A percentile compares a stretch with the other conserved stretches of the same genome.
Evolutionary conservation across 2,797 vertebrate species (phyloP).

Genomic region (Poecilia picta): DNA sequence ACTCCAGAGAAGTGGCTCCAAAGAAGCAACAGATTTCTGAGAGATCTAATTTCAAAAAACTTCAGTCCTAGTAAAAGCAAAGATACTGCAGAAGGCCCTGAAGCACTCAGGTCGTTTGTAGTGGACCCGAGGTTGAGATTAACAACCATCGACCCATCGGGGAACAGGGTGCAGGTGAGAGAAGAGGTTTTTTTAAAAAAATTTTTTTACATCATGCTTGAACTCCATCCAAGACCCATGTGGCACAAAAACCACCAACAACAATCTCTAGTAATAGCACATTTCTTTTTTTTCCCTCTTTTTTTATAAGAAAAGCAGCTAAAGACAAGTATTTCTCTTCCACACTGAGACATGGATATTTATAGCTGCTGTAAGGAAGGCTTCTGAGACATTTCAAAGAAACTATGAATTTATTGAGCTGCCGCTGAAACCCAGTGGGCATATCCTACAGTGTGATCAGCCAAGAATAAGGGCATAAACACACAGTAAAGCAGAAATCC

Average conservation of each 20-base stretch:
- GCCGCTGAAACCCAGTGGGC: background rate
- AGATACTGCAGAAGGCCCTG: background rate
- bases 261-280: background rate
- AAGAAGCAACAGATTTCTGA: background rate
- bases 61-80: background rate
- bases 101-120: background rate
- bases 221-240: background rate
- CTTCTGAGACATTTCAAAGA: background rate
- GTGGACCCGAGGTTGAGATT: background rate
- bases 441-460: background rate
- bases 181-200: background rate
- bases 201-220: background rate
- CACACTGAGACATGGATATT: background rate
- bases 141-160: background rate
- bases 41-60: background rate
- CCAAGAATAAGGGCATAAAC: background rate
- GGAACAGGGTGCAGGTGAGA: background rate
- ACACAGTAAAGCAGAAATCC: background rate
- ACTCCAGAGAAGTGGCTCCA: too few relatives aligned
- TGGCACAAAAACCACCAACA: background rate
- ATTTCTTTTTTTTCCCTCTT: background rate
- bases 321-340: background rate
- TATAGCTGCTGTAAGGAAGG: background rate
- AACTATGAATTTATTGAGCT: background rate
- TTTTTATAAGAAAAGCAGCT: background rate